Percentiles rank a stretch among this genome's conserved stretches.
phyloP scores from a whole-genome alignment of 2,797 vertebrate genomes.

The Macropodus opercularis region DNA sequence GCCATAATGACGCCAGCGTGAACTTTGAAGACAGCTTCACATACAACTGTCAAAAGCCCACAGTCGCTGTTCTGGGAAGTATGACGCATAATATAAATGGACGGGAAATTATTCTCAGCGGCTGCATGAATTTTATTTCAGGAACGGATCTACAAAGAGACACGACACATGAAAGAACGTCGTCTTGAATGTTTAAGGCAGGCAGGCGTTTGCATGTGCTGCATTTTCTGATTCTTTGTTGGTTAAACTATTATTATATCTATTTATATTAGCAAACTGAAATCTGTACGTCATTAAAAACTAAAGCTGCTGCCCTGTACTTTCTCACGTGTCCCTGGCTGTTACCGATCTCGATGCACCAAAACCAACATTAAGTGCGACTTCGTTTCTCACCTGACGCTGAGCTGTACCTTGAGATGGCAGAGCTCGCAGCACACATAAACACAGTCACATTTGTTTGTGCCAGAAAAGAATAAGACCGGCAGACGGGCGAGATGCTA shows the following conservation, averaged over 20 bases:
- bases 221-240: background rate
- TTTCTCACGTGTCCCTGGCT: background rate
- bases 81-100: conserved; percentile 6
- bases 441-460: conserved; percentile 21
- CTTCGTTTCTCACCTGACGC: conserved; percentile 21
- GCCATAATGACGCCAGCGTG: background rate
- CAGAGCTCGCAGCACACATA: conserved; percentile 14
- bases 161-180: conserved; percentile 6
- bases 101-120: conserved; percentile 5
- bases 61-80: conserved; percentile 6
- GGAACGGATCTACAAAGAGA: conserved; percentile 5
- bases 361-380: conserved; percentile 11
- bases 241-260: background rate
- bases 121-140: conserved; percentile 5
- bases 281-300: background rate
- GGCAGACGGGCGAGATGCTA: conserved; percentile 16
- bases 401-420: conserved; percentile 1
- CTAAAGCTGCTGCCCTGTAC: background rate
- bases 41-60: background rate
- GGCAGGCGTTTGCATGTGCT: no score
- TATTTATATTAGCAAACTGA: background rate
- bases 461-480: conserved; percentile 27
- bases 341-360: background rate
- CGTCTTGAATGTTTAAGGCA: conserved; percentile 26
- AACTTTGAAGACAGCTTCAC: background rate